These are phyloP conservation scores for Lasiurus borealis DNA, from an alignment of 2,113 vertebrate species.

Conservation along the genomic window DNA sequence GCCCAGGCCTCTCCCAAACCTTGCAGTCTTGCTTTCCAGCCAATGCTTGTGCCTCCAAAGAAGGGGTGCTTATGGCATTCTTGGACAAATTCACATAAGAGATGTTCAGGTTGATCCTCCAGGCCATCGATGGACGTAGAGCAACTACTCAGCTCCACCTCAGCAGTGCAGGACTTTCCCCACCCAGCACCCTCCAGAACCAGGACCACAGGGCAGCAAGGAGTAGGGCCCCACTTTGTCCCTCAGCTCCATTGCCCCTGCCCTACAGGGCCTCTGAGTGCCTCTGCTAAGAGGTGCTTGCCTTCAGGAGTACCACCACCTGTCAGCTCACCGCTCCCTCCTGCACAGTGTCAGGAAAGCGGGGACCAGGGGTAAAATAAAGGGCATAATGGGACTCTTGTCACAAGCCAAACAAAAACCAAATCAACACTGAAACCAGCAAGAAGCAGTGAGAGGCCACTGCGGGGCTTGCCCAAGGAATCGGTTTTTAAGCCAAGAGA, in stretches of 20 bases:
- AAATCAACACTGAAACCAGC: not conserved
- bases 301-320: not conserved
- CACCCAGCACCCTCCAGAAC: not conserved
- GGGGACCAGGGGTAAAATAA: not conserved
- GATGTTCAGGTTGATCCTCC: not conserved
- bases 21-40: not conserved
- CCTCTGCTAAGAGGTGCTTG: not conserved
- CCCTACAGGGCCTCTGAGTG: not conserved
- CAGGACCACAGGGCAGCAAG: not conserved
- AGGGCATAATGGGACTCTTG: not conserved
- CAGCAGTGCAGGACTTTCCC: not conserved
- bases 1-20: not conserved
- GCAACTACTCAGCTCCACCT: not conserved
- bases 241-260: not conserved
- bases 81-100: not conserved
- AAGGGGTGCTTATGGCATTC: not conserved
- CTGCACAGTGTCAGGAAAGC: not conserved
- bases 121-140: not conserved
- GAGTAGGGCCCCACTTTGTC: fast-evolving
- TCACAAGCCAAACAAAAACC: not conserved
- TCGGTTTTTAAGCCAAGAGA: not conserved
- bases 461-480: not conserved
- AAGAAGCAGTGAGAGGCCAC: not conserved
- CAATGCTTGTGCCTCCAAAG: not conserved
- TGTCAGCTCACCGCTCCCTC: not conserved